Evolutionary conservation across 1,140 invertebrate genomes (phyloP), one percentile per base, ranked within the genome.

Genomic region (Hydropsyche tenuis): DNA sequence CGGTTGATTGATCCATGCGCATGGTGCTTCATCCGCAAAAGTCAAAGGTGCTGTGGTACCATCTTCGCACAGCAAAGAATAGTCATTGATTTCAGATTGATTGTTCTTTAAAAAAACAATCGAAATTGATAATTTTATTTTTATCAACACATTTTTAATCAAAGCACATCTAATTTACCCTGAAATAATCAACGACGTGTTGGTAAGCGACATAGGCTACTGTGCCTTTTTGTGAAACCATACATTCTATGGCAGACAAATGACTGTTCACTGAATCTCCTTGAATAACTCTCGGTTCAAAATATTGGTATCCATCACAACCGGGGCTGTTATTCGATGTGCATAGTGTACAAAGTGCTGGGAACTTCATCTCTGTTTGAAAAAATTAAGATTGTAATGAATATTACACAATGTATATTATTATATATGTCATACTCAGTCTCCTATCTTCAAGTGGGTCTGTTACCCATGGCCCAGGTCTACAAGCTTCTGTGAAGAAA

Each of bases 181-280:
- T 81, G 62, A 89, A 87, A 78, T 82, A 88, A 60, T 87, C 80
- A 9, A 80, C 75, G 1, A 86, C 86, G 23, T 88, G 85, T 14
- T 81, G 79, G 78, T 87, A 83, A 0, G 90, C 88, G 0, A 88
- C 87, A 77, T 91, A 93, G 0, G 91, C 90, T 0, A 93, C 87
- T 27, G 88, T 86, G 3, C 87, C 88, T 22, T 81, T 82, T 46
- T 78, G 79, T 2, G 83, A 81, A n/a, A 80, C 80, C 48, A 93
- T 76, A 81, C 92, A 93, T 30, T 88, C 83, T 63, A 93, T 82
- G 0, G 91, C 89, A 18, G 90, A 90, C 63, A 87, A 83, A 79
- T 91, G 90, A 0, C 85, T 81, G 79, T 87, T 85, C 53, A 82
- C 78, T 14, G 80, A 76, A 0, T 80, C 79, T 0, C 80, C 80